Evolutionary conservation across 2,888 invertebrate genomes (phyloP).

Genomic region (Heliconius charithonia): DNA sequence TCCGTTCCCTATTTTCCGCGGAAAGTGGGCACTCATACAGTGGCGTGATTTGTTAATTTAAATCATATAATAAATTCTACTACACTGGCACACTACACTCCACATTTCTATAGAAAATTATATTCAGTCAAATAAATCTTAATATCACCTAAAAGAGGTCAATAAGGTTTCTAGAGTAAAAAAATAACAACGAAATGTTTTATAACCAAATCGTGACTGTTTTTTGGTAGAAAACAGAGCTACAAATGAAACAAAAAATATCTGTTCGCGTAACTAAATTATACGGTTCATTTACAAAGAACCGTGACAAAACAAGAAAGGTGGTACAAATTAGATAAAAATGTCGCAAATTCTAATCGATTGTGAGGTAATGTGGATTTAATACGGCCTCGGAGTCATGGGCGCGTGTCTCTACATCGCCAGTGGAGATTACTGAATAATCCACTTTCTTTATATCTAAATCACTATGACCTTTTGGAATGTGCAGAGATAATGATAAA

Average conservation of each 20-base stretch:
- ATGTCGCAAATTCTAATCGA: constrained; percentile 71
- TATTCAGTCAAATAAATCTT: not conserved
- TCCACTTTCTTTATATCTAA: constrained; percentile 75
- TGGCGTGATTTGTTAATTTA: not conserved
- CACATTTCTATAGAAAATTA: not conserved
- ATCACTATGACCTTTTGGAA: constrained; percentile 58
- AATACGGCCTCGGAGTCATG: constrained; percentile 64
- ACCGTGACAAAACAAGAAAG: constrained; percentile 31
- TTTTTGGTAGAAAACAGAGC: not conserved
- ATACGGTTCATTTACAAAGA: constrained; percentile 9
- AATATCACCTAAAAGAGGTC: not conserved
- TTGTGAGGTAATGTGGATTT: constrained; percentile 76
- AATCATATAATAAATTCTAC: not conserved
- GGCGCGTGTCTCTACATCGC: constrained; percentile 73
- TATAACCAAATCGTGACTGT: constrained; percentile 4
- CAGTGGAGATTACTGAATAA: constrained; percentile 72
- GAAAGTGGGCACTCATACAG: too few species aligned
- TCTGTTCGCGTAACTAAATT: constrained; percentile 5
- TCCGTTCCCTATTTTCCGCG: too few species aligned
- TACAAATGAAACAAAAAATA: constrained; percentile 6
- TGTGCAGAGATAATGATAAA: not conserved
- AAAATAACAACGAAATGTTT: not conserved
- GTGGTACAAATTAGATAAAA: constrained; percentile 57
- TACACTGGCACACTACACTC: too few species aligned
- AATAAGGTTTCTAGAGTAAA: not conserved